Percentiles rank a stretch among this genome's conserved stretches.
These are phyloP conservation scores for Holothuria glaberrima DNA, from an alignment of 35 echinoderm and acorn worm species.

Conservation along the genomic window DNA sequence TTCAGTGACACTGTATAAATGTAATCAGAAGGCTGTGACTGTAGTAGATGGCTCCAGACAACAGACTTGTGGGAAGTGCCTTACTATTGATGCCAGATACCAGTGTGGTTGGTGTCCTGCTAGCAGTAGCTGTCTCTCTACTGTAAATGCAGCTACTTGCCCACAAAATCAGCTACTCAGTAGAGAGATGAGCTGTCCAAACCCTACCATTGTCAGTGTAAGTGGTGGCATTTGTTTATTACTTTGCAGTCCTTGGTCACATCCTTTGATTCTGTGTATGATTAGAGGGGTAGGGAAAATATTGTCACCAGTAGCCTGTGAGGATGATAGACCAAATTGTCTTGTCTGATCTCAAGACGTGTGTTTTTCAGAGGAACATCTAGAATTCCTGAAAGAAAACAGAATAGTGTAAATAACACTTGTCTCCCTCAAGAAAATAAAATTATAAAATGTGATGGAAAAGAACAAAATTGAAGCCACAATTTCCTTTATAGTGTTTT, in stretches of 20 bases:
- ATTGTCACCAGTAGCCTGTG: too few relatives aligned
- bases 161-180: background rate
- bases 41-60: background rate
- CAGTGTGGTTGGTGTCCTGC: constrained; percentile 4
- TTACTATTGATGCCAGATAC: constrained; percentile 3
- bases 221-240: background rate
- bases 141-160: background rate
- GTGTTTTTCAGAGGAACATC: too few relatives aligned
- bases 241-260: background rate
- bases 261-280: background rate
- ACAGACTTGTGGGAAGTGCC: constrained; percentile 17
- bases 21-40: background rate
- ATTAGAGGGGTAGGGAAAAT: too few relatives aligned
- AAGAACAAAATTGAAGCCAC: too few relatives aligned
- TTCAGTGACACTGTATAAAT: constrained; percentile 19
- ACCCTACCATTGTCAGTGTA: constrained; percentile 39
- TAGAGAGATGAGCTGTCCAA: constrained; percentile 4
- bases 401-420: too few relatives aligned
- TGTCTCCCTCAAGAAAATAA: too few relatives aligned
- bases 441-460: too few relatives aligned
- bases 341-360: too few relatives aligned
- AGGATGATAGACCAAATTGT: too few relatives aligned
- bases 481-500: background rate
- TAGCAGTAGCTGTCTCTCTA: background rate
- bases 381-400: too few relatives aligned